Evolutionary conservation across 2,888 invertebrate genomes (phyloP).

Genomic region (Furcula furcula): DNA sequence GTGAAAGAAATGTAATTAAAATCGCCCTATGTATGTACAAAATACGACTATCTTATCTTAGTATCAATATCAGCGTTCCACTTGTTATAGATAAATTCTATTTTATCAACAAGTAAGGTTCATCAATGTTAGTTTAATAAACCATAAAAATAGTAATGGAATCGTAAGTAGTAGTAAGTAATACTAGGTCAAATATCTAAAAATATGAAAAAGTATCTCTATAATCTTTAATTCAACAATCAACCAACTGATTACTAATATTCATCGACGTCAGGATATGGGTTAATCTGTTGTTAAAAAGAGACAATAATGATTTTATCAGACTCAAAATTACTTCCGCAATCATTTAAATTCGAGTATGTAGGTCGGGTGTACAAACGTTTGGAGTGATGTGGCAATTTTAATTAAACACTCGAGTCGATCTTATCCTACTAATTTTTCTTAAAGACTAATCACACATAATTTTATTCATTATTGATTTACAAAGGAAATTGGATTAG

Average conservation of each 20-base stretch:
- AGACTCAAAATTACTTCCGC: slow-evolving; percentile 30
- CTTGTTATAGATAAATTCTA: slow-evolving; percentile 48
- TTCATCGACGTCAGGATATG: no score
- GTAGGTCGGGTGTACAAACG: slow-evolving; percentile 26
- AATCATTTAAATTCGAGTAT: slow-evolving; percentile 24
- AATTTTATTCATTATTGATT: not conserved
- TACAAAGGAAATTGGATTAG: not conserved
- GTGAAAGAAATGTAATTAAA: slow-evolving; percentile 41
- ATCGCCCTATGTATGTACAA: slow-evolving; percentile 15
- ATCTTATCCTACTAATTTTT: slow-evolving; percentile 12
- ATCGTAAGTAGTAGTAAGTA: no score
- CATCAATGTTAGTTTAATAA: slow-evolving; percentile 16
- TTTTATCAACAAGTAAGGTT: slow-evolving; percentile 38
- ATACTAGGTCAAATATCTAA: no score
- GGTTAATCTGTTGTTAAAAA: no score
- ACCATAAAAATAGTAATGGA: slow-evolving; percentile 4
- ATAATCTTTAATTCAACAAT: no score
- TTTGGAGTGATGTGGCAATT: slow-evolving; percentile 17
- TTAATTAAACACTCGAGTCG: slow-evolving; percentile 14
- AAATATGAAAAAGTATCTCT: no score
- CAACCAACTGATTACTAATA: no score
- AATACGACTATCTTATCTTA: slow-evolving; percentile 48
- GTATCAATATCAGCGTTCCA: slow-evolving; percentile 54
- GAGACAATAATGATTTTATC: slow-evolving; percentile 18
- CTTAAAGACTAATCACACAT: not conserved